Conservation (phyloP, 1,140 invertebrate genomes). For the Panagrolaimus sp. region DNA sequence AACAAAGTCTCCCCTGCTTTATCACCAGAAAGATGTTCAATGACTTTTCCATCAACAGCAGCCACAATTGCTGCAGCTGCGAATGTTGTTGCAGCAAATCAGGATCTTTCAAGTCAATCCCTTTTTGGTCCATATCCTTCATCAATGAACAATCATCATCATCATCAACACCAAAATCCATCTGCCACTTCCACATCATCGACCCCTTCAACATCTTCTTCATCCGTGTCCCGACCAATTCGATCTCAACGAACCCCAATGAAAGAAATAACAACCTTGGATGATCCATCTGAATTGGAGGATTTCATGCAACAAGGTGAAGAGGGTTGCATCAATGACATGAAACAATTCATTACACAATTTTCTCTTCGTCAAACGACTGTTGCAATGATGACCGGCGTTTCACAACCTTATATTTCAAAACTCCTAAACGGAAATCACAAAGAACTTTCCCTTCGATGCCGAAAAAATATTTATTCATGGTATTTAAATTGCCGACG, state of each 20-base stretch:
- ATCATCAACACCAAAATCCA: not conserved
- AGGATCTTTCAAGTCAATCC: not conserved
- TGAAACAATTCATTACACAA: conserved; percentile 56
- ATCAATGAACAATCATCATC: not conserved
- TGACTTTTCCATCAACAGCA: not conserved
- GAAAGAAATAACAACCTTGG: conserved; percentile 52
- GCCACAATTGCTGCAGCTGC: not conserved
- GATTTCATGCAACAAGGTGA: conserved; percentile 56
- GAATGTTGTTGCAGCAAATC: not conserved
- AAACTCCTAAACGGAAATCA: conserved; percentile 58
- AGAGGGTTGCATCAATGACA: conserved; percentile 53
- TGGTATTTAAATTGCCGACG: conserved; percentile 57
- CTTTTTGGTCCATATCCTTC: not conserved
- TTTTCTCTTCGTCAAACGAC: conserved; percentile 56
- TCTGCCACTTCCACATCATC: conserved; percentile 5
- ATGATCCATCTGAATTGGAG: conserved; percentile 50
- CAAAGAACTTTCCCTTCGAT: conserved; percentile 53
- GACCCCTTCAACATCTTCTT: not conserved
- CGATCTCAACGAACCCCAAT: conserved; percentile 48
- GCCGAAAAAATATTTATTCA: conserved; percentile 56
- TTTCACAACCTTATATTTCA: conserved; percentile 57
- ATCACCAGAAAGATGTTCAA: not conserved
- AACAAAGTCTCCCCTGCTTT: not conserved
- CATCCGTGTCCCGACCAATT: conserved; percentile 26
- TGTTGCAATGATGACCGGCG: conserved; percentile 56